A percentile compares a stretch with the other conserved stretches of the same genome.
Evolutionary conservation across 2,888 invertebrate species (phyloP).

Genomic region (Eugnorisma glareosa): DNA sequence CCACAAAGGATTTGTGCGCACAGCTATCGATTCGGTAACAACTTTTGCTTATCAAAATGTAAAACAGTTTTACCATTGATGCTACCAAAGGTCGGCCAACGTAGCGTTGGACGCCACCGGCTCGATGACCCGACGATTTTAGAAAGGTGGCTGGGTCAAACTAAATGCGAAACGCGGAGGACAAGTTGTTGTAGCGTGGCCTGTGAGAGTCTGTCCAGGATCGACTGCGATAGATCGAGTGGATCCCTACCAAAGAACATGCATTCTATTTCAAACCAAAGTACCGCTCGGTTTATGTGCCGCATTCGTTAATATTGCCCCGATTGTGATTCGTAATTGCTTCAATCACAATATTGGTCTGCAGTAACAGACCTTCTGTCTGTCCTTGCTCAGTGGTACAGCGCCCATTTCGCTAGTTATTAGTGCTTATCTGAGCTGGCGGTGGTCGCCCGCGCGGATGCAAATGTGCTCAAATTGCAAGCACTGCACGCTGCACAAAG

Average conservation of each 20-base stretch:
- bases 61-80: not conserved
- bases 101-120: not conserved
- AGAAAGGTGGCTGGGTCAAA: not conserved
- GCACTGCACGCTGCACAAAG: conserved; percentile 36
- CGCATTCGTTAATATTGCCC: not conserved
- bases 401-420: conserved; percentile 54
- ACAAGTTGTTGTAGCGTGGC: not conserved
- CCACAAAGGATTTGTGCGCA: not conserved
- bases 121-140: not conserved
- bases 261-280: not conserved
- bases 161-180: not conserved
- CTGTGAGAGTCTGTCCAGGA: not conserved
- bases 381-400: not conserved
- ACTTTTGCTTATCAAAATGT: not conserved
- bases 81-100: not conserved
- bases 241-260: not conserved
- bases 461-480: conserved; percentile 52
- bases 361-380: conserved; percentile 13
- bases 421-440: conserved; percentile 47
- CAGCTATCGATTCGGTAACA: not conserved
- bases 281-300: not conserved
- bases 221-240: not conserved
- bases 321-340: not conserved
- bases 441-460: conserved; percentile 39
- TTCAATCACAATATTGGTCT: too few species aligned